phyloP scores from a whole-genome alignment of 2,113 vertebrate species.

The Microcebus jonahi region DNA sequence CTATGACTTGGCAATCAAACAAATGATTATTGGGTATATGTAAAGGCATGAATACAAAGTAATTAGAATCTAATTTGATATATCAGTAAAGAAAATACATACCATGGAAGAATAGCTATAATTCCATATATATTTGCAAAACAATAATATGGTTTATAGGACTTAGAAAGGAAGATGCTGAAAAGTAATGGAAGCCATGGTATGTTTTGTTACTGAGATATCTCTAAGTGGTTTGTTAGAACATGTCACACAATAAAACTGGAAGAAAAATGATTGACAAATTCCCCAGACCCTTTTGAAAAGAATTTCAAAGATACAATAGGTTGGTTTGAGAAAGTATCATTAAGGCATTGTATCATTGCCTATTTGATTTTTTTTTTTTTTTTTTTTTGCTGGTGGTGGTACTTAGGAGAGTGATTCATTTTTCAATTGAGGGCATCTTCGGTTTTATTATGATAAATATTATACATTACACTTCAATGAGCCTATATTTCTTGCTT shows the following conservation, averaged over 20 bases:
- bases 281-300: background rate
- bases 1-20: background rate
- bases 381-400: background rate
- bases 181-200: background rate
- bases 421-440: background rate
- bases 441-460: background rate
- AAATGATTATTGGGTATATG: background rate
- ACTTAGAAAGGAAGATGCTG: background rate
- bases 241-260: background rate
- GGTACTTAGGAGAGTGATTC: background rate
- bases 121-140: background rate
- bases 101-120: background rate
- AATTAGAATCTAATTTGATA: background rate
- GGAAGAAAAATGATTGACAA: background rate
- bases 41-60: background rate
- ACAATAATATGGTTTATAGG: fast-evolving
- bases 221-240: background rate
- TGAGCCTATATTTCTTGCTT: background rate
- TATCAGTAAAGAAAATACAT: background rate
- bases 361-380: background rate
- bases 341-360: background rate
- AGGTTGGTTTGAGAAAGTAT: background rate
- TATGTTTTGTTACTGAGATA: background rate
- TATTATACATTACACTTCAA: background rate
- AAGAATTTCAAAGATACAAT: background rate